phyloP scores from a whole-genome alignment of 2,113 vertebrate genomes.

The Pelmatolapia mariae region DNA sequence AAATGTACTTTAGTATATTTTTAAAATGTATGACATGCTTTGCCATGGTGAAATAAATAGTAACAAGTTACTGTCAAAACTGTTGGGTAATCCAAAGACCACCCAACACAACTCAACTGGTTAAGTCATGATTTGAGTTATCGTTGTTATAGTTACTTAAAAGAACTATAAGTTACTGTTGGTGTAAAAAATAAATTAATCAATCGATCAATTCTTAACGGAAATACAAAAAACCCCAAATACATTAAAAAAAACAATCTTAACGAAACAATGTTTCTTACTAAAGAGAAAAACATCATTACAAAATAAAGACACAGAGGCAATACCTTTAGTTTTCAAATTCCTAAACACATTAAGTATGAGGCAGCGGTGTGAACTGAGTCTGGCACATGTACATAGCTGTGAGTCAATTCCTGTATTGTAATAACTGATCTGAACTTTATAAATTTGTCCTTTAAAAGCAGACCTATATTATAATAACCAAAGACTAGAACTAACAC shows the following conservation, averaged over 20 bases:
- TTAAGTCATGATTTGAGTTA: neutral
- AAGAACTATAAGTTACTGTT: neutral
- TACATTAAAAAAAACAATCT: fast-evolving
- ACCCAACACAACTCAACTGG: neutral
- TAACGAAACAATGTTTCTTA: neutral
- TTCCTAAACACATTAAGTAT: neutral
- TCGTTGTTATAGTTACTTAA: neutral
- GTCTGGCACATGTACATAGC: neutral
- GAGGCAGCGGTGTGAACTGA: neutral
- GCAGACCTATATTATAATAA: neutral
- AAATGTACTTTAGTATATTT: fast-evolving
- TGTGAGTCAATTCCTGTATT: neutral
- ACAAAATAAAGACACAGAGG: neutral
- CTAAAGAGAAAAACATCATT: neutral
- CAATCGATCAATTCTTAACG: neutral
- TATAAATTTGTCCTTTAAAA: neutral
- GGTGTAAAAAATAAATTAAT: fast-evolving
- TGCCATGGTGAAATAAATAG: neutral
- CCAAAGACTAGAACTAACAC: neutral
- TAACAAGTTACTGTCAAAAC: neutral
- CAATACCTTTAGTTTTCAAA: neutral
- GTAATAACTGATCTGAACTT: neutral
- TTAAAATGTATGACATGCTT: neutral
- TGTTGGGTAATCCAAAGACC: neutral
- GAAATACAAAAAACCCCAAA: fast-evolving